phyloP scores from a whole-genome alignment of 2,888 invertebrate genomes.

The Hirtodrosophila alboralis region DNA sequence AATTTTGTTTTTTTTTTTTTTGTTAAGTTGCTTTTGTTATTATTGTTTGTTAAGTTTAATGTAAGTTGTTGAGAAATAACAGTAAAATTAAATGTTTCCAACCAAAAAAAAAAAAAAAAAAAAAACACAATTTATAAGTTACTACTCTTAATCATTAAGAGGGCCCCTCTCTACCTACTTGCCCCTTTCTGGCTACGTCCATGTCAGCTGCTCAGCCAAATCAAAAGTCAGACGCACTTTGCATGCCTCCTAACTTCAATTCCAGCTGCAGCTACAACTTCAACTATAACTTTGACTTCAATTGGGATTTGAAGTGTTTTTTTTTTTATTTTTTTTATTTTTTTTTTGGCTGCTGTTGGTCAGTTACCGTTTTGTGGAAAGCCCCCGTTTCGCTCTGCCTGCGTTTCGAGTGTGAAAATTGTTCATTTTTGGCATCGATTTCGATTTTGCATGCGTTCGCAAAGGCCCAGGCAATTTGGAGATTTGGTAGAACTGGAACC shows the following conservation, averaged over 20 bases:
- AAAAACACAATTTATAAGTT: no score
- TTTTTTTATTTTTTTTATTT: no score
- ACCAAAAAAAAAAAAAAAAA: no score
- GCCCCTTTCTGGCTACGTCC: no score
- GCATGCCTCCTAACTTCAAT: slow-evolving; percentile 26
- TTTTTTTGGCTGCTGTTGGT: slow-evolving; percentile 6
- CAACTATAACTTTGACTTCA: not conserved
- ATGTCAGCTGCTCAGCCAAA: slow-evolving; percentile 31
- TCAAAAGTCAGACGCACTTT: slow-evolving; percentile 24
- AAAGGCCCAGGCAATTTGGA: not conserved
- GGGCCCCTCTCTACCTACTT: no score
- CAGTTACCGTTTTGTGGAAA: slow-evolving; percentile 12
- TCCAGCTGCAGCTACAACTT: not conserved
- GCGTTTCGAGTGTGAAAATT: slow-evolving; percentile 54
- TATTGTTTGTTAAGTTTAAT: no score
- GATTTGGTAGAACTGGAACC: slow-evolving; percentile 10
- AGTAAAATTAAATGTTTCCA: no score
- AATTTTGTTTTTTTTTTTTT: no score
- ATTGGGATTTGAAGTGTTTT: not conserved
- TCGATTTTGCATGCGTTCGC: slow-evolving; percentile 64
- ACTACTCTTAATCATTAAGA: no score
- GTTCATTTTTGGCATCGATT: slow-evolving; percentile 53
- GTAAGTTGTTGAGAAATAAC: no score
- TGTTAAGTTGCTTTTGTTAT: no score
- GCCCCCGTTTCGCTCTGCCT: slow-evolving; percentile 13